A percentile compares a stretch with the other conserved stretches of the same genome.
Evolutionary conservation across 1,140 invertebrate species (phyloP).

Genomic region (Antheraea pernyi): DNA sequence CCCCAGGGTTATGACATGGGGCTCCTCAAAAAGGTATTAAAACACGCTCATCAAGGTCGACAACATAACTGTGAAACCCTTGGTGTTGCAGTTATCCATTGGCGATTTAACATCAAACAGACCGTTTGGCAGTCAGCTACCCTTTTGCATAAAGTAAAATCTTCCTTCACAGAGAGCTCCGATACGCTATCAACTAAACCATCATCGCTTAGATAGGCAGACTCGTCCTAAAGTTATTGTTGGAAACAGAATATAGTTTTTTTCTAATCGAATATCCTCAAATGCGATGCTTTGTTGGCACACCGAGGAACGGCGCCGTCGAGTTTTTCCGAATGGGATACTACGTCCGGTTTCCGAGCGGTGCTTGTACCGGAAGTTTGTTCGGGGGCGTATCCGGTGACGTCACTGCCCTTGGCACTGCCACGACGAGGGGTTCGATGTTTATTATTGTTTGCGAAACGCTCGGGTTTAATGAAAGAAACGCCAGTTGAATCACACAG

Average conservation of each 20-base stretch:
- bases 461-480: not conserved
- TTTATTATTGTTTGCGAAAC: slow-evolving; percentile 10
- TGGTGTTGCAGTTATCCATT: too few species aligned
- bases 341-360: slow-evolving; percentile 43
- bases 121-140: too few species aligned
- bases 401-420: slow-evolving; percentile 25
- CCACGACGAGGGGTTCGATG: slow-evolving; percentile 19
- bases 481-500: too few species aligned
- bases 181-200: too few species aligned
- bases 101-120: too few species aligned
- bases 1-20: too few species aligned
- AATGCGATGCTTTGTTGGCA: not conserved
- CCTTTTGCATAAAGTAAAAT: too few species aligned
- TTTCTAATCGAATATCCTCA: not conserved
- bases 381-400: slow-evolving; percentile 32
- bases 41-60: too few species aligned
- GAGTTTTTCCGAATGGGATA: slow-evolving; percentile 47
- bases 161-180: too few species aligned
- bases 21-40: too few species aligned
- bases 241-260: not conserved
- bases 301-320: slow-evolving; percentile 13
- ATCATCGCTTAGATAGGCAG: too few species aligned
- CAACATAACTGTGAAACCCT: too few species aligned
- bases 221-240: not conserved
- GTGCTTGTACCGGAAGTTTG: slow-evolving; percentile 35